Conservation (phyloP, 1,140 invertebrate species). For the Hyposmocoma kahamanoa region DNA sequence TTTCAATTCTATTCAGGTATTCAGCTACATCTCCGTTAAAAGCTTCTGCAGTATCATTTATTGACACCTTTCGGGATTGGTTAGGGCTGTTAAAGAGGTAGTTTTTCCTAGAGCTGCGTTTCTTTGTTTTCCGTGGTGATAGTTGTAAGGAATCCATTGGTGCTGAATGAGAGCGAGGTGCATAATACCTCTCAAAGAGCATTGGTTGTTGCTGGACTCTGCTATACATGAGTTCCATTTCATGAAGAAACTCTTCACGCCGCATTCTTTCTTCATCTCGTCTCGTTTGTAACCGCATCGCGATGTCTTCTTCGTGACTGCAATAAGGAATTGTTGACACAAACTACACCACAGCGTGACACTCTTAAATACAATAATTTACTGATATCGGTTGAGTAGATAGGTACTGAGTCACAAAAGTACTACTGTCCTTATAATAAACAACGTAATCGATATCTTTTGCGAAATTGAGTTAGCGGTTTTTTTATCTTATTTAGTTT, state of each 20-base stretch:
- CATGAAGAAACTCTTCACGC: conserved; percentile 77
- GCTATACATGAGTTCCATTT: conserved; percentile 82
- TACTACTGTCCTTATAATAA: too few relatives aligned
- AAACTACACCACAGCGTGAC: too few relatives aligned
- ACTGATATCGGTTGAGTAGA: too few relatives aligned
- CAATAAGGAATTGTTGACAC: too few relatives aligned
- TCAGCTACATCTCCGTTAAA: conserved; percentile 66
- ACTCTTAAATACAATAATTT: too few relatives aligned
- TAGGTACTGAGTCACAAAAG: too few relatives aligned
- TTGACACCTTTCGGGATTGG: conserved; percentile 62
- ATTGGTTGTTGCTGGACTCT: conserved; percentile 80
- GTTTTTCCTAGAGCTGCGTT: conserved; percentile 37
- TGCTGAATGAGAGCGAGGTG: conserved; percentile 60
- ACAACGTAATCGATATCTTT: too few relatives aligned
- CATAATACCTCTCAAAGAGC: conserved; percentile 81
- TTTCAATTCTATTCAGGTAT: conserved; percentile 53
- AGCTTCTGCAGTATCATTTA: conserved; percentile 72
- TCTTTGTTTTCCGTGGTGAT: conserved; percentile 45
- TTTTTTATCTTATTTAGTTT: too few relatives aligned
- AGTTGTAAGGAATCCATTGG: conserved; percentile 36
- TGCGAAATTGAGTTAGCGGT: too few relatives aligned
- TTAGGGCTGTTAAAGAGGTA: conserved; percentile 30
- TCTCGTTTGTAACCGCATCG: conserved; percentile 77
- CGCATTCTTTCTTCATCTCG: conserved; percentile 79
- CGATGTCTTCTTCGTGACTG: conserved; percentile 80